Evolutionary conservation across 2,888 invertebrate genomes (phyloP), one percentile per base, ranked within the genome.

Genomic region (Seladonia tumulorum): DNA sequence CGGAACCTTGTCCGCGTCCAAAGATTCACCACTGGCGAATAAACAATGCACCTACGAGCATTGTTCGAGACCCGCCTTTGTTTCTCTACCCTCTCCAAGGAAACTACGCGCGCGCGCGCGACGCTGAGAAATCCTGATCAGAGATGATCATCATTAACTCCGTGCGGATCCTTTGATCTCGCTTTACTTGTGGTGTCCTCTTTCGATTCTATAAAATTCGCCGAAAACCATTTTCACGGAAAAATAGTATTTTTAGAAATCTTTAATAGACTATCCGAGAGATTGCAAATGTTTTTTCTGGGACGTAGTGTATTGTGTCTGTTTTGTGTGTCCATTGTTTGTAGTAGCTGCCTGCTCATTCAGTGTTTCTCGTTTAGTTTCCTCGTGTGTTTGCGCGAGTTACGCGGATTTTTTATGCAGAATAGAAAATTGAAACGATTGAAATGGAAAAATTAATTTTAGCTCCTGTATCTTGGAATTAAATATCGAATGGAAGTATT

Each of bases 21-120:
- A 25, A 14, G 60, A 60, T 60, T 60, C 60, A 25, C 60, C 60
- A 25, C 25, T n/a, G 60, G 14, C 60, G 5, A 60, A 60, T 60
- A 60, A 60, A 60, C 60, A 60, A 25, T 60, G 60, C 60, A 60
- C 60, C 60, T 60, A 60, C 25, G 60, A 25, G 60, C 25, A 60
- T 60, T 60, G 60, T 60, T 60, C 60, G 25, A 25, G 53, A 22
- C 60, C 14, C 25, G 25, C 60, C 60, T 25, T 60, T 25, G 60
- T 60, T 60, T 14, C 60, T 53, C 14, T 14, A 14, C 12, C 25
- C 60, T 60, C 60, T 60, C 25, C 25, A 12, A 14, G 25, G 60
- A 4, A 60, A 60, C 60, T 60, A n/a, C n/a, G n/a, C n/a, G n/a
- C n/a, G 25, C 25, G 14, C 14, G 60, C 60, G 25, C 25, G 25